phyloP scores from a whole-genome alignment of 2,113 vertebrate species.

The Columba livia region DNA sequence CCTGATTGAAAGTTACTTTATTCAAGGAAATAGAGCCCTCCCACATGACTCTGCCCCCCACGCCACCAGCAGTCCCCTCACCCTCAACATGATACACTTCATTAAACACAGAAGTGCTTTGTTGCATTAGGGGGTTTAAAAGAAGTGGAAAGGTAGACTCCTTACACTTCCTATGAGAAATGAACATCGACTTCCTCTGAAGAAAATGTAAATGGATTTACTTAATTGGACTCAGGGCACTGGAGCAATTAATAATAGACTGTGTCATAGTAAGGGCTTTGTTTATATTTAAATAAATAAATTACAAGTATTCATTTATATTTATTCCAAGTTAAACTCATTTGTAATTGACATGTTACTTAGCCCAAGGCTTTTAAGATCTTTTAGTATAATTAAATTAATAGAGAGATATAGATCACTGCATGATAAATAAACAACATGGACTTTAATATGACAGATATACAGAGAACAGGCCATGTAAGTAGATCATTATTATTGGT shows the following conservation, averaged over 20 bases:
- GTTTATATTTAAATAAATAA: slow-evolving; percentile 91
- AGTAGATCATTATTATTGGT: slow-evolving; percentile 88
- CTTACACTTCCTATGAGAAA: slow-evolving; percentile 82
- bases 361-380: slow-evolving; percentile 96
- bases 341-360: slow-evolving; percentile 98
- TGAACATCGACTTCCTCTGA: slow-evolving; percentile 84
- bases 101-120: slow-evolving; percentile 65
- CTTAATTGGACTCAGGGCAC: slow-evolving; percentile 88
- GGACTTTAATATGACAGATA: slow-evolving; percentile 90
- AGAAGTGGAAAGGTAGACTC: slow-evolving; percentile 52
- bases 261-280: slow-evolving; percentile 87
- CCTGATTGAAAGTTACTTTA: not conserved
- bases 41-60: not conserved
- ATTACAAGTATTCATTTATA: slow-evolving; percentile 95
- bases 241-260: slow-evolving; percentile 94
- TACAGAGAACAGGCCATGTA: slow-evolving; percentile 82
- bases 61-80: not conserved
- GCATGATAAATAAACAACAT: slow-evolving; percentile 92
- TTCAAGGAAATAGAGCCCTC: not conserved
- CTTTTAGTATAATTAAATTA: slow-evolving; percentile 97
- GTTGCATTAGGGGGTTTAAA: slow-evolving; percentile 46
- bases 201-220: slow-evolving; percentile 88
- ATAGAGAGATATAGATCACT: slow-evolving; percentile 94
- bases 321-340: slow-evolving; percentile 94
- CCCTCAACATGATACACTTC: slow-evolving; percentile 7